phyloP scores from a whole-genome alignment of 1,140 invertebrate genomes.

The Pseudomyrmex dendroicus region DNA sequence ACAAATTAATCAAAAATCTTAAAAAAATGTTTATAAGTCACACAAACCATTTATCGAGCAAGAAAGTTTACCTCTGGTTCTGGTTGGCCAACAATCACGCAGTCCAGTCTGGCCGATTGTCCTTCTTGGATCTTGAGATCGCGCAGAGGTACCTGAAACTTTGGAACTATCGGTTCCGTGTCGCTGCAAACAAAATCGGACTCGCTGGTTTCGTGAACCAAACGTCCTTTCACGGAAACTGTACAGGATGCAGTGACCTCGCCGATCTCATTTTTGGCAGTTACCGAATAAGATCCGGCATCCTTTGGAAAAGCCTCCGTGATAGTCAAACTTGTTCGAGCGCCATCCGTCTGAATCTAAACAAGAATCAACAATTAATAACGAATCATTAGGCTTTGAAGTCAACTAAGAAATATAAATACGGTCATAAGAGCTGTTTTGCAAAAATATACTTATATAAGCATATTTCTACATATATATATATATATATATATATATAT shows the following conservation, averaged over 20 bases:
- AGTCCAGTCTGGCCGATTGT: constrained; percentile 89
- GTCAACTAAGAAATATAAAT: no score
- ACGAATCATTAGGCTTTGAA: no score
- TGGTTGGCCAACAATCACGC: constrained; percentile 93
- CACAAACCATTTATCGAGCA: constrained; percentile 8
- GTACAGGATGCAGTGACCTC: constrained; percentile 88
- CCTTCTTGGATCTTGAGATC: constrained; percentile 90
- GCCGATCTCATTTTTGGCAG: constrained; percentile 88
- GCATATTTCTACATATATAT: no score
- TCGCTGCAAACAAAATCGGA: constrained; percentile 89
- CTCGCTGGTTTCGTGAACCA: constrained; percentile 90
- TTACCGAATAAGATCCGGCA: constrained; percentile 89
- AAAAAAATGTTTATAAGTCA: not conserved
- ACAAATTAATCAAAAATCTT: constrained; percentile 32
- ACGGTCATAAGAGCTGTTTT: no score
- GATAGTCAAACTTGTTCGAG: constrained; percentile 88
- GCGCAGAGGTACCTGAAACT: constrained; percentile 90
- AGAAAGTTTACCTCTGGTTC: constrained; percentile 89
- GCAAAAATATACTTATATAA: no score
- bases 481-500: no score
- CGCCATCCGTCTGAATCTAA: constrained; percentile 87
- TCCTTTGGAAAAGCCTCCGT: constrained; percentile 89
- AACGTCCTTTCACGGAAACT: constrained; percentile 89
- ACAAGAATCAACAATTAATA: constrained; percentile 64
- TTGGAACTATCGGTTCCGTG: constrained; percentile 90